Conservation (phyloP, 2,797 vertebrate genomes). For the Hylomyscus alleni region DNA sequence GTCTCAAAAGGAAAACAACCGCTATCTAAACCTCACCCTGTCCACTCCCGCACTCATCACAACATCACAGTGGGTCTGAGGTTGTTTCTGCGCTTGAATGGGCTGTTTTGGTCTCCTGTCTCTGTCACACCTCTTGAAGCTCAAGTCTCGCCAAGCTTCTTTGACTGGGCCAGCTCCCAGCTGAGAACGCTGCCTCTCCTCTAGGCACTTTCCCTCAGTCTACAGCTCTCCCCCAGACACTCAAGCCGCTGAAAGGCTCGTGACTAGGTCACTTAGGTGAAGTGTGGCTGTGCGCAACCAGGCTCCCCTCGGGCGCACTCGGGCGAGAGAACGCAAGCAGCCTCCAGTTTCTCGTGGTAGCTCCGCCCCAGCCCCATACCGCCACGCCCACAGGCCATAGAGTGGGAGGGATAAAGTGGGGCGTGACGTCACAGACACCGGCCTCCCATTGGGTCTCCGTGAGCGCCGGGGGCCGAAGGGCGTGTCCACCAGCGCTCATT, state of each 20-base stretch:
- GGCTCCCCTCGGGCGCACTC: background rate
- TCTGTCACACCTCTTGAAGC: background rate
- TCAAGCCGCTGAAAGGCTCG: background rate
- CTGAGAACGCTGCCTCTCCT: background rate
- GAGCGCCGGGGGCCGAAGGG: background rate
- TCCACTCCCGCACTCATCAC: background rate
- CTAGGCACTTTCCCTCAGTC: background rate
- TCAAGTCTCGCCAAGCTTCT: background rate
- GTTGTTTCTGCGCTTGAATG: background rate
- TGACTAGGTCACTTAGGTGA: background rate
- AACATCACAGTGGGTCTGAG: background rate
- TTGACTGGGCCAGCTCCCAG: background rate
- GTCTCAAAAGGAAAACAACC: background rate
- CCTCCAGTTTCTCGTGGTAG: background rate
- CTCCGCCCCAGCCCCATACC: slow-evolving; percentile 52
- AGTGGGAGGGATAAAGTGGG: slow-evolving; percentile 44
- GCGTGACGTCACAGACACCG: slow-evolving; percentile 69
- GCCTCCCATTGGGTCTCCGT: background rate
- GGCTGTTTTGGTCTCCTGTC: background rate
- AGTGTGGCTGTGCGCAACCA: accelerated
- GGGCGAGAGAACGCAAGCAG: accelerated
- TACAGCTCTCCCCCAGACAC: background rate
- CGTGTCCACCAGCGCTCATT: background rate
- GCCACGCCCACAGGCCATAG: background rate
- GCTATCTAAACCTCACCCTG: background rate